Base-by-base conservation (phyloP, 2,113 vertebrate genomes). In the Barbus barbus region DNA sequence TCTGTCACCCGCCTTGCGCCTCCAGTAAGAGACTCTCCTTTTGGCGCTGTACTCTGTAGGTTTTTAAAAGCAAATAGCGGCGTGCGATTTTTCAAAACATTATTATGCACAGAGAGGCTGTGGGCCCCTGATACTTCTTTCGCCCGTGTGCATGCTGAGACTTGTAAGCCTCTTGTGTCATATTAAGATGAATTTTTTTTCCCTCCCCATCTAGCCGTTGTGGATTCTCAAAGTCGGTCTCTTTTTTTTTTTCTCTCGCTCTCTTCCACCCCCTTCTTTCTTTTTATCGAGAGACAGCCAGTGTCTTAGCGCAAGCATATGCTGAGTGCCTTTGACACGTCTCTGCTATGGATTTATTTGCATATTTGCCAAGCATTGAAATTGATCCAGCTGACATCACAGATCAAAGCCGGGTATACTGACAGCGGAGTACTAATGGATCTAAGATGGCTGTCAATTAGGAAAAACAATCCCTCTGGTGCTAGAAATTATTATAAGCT, bases 31-130 rank as follows among this genome's bases (percentile, higher is more conserved):
- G 65, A 41, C 65, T 61, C 72, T 41, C 67, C 71, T 85, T 88
- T 84, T 81, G 61, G 36, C 63, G 53, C 84, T 77, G 81, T 87
- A 67, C 89, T 89, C 89, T 73, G 86, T 84, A 90, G 85, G 60
- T 88, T 91, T 89, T 89, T 85, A 85, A 87, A 89, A 90, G 88
- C 86, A 89, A 90, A 90, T 84, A 86, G 83, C 41, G 31, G 82
- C 38, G 71, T 85, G 78, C 81, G 86, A 89, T 90, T 89, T 85
- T 88, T 87, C 78, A 85, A 82, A 67, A 73, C 86, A 79, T 76
- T 65, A 80, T 90, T 89, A 87, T 89, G 87, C 85, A 85, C 81
- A 72, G 81, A 83, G 83, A 87, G 69, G 85, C 78, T 86, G 79
- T 72, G 60, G 56, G 60, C 63, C 77, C 48, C 67, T 67, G 81